Base-by-base conservation (phyloP, 2,888 invertebrate genomes). In the Stenichneumon culpator region DNA sequence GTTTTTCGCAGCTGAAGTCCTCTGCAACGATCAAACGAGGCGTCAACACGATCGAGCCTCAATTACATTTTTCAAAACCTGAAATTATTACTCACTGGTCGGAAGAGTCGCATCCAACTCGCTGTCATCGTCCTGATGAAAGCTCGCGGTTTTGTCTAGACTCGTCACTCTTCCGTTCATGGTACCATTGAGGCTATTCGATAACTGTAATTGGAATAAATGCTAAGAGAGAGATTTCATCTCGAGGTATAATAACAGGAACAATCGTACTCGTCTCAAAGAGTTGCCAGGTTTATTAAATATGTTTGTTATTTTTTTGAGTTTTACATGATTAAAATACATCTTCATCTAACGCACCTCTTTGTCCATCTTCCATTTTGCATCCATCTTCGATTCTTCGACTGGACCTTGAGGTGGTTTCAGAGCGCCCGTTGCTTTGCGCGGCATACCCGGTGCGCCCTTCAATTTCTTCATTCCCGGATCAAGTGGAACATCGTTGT, bases 401-500 rank as follows among this genome's bases (percentile, higher is more conserved):
- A 52, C 28, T 25, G 44, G 60, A 54, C 60, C 47, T 28, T 83
- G 78, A 19, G 73, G 47, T 3, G 70, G 44, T 44, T 84, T 79
- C n/a, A 39, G 47, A 7, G 39, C 73, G 28, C 47, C 60, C 14
- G 36, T 36, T 9, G 60, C 19, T n/a, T 63, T 63, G n/a, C 32
- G 63, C 32, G 70, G 84, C 4, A 63, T 22, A 28, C 32, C 72
- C 57, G 63, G 82, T 14, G 54, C n/a, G 14, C 39, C 44, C 70
- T 90, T 90, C 0, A 89, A 87, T 50, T 89, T 88, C 28, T 89
- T 90, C 16, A 87, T 81, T 54, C 92, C 88, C 88, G 88, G 88
- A 60, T 92, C 39, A 92, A 91, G 87, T 92, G 95, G 89, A 92
- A 81, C 39, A 93, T 94, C 80, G 47, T 95, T 95, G 47, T 97